Evolutionary conservation across 2,113 vertebrate genomes (phyloP).

Genomic region (Sarotherodon lohbergeri): DNA sequence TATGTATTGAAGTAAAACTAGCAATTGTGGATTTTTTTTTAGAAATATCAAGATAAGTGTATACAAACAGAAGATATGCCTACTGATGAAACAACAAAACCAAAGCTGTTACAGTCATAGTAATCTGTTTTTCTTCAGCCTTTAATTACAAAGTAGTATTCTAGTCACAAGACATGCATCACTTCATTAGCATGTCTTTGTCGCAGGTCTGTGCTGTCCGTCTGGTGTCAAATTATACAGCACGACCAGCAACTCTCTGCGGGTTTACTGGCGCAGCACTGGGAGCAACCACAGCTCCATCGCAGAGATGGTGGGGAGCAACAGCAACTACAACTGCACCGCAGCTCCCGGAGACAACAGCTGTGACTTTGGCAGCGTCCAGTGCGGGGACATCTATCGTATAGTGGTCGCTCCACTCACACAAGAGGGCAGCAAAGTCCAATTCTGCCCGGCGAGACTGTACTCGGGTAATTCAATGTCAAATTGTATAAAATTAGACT

Average conservation of each 20-base stretch:
- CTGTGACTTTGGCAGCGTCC: conserved; percentile 77
- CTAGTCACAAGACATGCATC: background rate
- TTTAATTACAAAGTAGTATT: background rate
- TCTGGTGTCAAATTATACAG: conserved; percentile 81
- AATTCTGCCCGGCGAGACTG: conserved; percentile 81
- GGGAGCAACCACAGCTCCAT: conserved; percentile 62
- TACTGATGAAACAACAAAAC: background rate
- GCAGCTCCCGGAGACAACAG: conserved; percentile 67
- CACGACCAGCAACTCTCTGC: conserved; percentile 70
- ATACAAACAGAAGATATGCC: background rate
- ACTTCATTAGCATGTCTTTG: background rate
- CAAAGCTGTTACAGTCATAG: background rate
- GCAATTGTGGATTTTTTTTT: background rate
- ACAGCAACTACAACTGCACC: conserved; percentile 77
- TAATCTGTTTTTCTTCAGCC: background rate
- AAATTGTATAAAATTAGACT: background rate
- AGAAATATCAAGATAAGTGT: background rate
- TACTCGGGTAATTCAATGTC: conserved; percentile 81
- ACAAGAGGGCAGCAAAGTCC: conserved; percentile 65
- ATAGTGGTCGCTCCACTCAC: conserved; percentile 80
- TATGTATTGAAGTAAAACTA: background rate
- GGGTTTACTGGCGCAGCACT: conserved; percentile 78
- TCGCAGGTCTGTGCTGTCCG: conserved; percentile 85
- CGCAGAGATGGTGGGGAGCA: conserved; percentile 68
- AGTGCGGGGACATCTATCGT: conserved; percentile 80